Conservation (phyloP, 92 coral and sea anemone genomes). For the Pocillopora meandrina region DNA sequence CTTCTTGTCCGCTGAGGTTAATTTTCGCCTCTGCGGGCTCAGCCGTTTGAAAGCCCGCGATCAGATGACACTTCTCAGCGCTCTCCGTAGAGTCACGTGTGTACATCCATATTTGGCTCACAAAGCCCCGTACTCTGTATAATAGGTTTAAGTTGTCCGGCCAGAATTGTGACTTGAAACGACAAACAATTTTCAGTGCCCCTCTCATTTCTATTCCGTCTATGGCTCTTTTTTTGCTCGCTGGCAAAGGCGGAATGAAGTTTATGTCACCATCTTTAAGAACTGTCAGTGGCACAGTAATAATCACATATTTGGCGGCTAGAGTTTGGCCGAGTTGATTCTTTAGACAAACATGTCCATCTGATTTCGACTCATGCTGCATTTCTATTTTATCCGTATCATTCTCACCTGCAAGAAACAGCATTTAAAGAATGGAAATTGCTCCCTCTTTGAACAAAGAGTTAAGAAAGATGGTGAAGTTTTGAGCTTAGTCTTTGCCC, state of each 20-base stretch:
- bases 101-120: slow-evolving; percentile 92
- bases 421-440: neutral
- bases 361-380: slow-evolving; percentile 4
- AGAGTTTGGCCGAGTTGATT: slow-evolving; percentile 67
- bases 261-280: slow-evolving; percentile 85
- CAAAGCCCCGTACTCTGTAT: slow-evolving; percentile 23
- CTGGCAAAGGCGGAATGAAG: slow-evolving; percentile 78
- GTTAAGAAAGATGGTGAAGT: too few species aligned
- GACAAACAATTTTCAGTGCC: slow-evolving; percentile 87
- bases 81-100: slow-evolving; percentile 66
- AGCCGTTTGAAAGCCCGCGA: slow-evolving; percentile 87
- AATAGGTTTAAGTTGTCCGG: slow-evolving; percentile 27
- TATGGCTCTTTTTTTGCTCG: slow-evolving; percentile 73
- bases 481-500: too few species aligned
- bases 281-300: slow-evolving; percentile 88
- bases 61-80: slow-evolving; percentile 83
- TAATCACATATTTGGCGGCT: slow-evolving; percentile 59
- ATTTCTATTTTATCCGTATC: slow-evolving; percentile 48
- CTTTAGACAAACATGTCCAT: slow-evolving; percentile 42
- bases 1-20: slow-evolving; percentile 62
- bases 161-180: slow-evolving; percentile 87
- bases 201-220: slow-evolving; percentile 75
- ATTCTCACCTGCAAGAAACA: slow-evolving; percentile 8
- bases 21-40: slow-evolving; percentile 77
- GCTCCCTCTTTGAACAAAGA: too few species aligned